Evolutionary conservation across 2,113 vertebrate genomes (phyloP).

Genomic region (Zapornia atra): DNA sequence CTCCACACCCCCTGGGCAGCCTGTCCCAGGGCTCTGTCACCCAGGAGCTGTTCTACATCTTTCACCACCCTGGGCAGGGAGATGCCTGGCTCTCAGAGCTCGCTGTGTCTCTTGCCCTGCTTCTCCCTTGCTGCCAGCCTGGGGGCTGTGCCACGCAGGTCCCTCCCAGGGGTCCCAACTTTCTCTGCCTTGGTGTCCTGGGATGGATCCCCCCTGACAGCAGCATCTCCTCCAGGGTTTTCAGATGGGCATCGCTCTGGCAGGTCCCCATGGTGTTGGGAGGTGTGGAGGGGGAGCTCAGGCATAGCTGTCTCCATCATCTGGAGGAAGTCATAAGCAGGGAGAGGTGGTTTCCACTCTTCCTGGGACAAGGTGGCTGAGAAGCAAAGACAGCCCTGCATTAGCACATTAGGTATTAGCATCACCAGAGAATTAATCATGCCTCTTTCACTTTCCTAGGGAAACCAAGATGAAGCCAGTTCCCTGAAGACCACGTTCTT

Average conservation of each 20-base stretch:
- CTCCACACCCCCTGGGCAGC: too few relatives aligned
- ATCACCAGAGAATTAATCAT: too few relatives aligned
- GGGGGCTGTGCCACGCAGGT: slow-evolving; percentile 39
- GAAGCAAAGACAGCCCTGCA: neutral
- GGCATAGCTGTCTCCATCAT: slow-evolving; percentile 82
- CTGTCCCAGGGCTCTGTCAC: too few relatives aligned
- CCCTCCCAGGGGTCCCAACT: neutral
- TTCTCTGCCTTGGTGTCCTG: neutral
- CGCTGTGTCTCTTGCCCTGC: slow-evolving; percentile 36
- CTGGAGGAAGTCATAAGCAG: slow-evolving; percentile 87
- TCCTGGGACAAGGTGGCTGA: slow-evolving; percentile 81
- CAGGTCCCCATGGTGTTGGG: neutral
- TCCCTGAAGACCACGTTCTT: neutral
- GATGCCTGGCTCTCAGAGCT: slow-evolving; percentile 36
- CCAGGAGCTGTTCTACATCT: neutral
- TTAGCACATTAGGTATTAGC: neutral
- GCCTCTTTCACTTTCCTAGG: neutral
- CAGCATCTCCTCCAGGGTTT: neutral
- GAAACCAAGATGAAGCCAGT: neutral
- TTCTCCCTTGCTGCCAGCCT: slow-evolving; percentile 44
- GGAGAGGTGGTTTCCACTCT: slow-evolving; percentile 83
- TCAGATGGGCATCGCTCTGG: neutral
- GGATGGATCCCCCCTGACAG: neutral
- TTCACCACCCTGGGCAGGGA: rapidly evolving
- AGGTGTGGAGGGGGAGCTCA: slow-evolving; percentile 34